Evolutionary conservation across 2,888 invertebrate genomes (phyloP), one percentile per base, ranked within the genome.

Genomic region (Unio delphinus): DNA sequence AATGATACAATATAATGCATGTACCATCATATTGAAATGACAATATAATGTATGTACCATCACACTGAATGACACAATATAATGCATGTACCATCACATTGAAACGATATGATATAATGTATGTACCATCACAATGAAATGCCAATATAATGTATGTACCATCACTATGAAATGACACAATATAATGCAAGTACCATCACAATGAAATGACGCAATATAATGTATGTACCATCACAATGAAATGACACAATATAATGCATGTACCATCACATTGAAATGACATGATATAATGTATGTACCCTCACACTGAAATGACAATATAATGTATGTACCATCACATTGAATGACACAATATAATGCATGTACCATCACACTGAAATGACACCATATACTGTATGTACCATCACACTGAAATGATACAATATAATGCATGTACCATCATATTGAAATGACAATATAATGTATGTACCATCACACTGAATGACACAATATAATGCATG

Each of bases 331-430:
- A 20, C 99, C 99, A 91, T 98, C 97, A 91, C 97, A 97, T 97
- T 97, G 90, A 67, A 93, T 20, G 68, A 67, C 26, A 63, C 30
- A 61, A 28, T 28, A 8, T 28, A 28, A 28, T 28, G 28, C 4
- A 92, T 68, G 95, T 95, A 20, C 99, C 99, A 91, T 98, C 97
- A 91, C 97, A 97, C 97, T 97, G 90, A 67, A 93, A 92, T 20
- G 68, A 67, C 26, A 63, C 23, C 55, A 28, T 28, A 8, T 28
- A 28, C 2, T 28, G 28, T 28, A 92, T 68, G 95, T 95, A 20
- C 99, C 99, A 91, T 98, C 97, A 91, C 97, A 97, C 97, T 97
- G 90, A 67, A 93, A 92, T 20, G 68, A 67, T 26, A 63, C 30
- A 61, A 28, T 28, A 8, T 28, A 28, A 28, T 28, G 28, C 4